Evolutionary conservation across 2,113 vertebrate species (phyloP).

Genomic region (Clupea harengus): DNA sequence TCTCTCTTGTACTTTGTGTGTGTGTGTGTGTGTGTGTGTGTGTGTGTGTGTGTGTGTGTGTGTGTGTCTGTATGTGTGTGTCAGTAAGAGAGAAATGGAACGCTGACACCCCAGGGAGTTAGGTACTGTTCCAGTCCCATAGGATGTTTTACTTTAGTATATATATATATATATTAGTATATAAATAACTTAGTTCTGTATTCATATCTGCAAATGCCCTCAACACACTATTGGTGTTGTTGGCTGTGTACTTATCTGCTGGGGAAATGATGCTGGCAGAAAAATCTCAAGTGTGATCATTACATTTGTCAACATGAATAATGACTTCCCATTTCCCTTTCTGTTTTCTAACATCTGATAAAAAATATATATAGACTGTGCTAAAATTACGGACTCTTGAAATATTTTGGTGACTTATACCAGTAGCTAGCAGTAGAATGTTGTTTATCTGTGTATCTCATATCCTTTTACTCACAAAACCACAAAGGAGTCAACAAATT

Average conservation of each 20-base stretch:
- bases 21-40: background rate
- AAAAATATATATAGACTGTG: background rate
- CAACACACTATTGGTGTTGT: background rate
- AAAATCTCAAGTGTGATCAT: background rate
- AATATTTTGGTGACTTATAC: background rate
- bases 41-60: background rate
- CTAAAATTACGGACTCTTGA: background rate
- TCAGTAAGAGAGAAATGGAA: background rate
- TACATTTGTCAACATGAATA: background rate
- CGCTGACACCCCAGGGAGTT: background rate
- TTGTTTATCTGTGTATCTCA: background rate
- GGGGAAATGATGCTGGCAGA: background rate
- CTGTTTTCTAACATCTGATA: background rate
- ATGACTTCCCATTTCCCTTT: background rate
- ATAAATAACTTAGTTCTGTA: background rate
- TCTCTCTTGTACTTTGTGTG: conserved; percentile 5
- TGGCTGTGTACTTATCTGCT: background rate
- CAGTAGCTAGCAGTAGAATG: background rate
- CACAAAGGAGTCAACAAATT: background rate
- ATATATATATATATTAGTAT: background rate
- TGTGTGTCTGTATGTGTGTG: background rate
- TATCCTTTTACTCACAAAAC: background rate
- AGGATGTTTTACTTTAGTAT: background rate
- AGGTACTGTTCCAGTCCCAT: background rate
- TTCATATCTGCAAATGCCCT: background rate